These are phyloP conservation scores for Cryptoprocta ferox DNA, from an alignment of 2,797 vertebrate species.

Conservation along the genomic window DNA sequence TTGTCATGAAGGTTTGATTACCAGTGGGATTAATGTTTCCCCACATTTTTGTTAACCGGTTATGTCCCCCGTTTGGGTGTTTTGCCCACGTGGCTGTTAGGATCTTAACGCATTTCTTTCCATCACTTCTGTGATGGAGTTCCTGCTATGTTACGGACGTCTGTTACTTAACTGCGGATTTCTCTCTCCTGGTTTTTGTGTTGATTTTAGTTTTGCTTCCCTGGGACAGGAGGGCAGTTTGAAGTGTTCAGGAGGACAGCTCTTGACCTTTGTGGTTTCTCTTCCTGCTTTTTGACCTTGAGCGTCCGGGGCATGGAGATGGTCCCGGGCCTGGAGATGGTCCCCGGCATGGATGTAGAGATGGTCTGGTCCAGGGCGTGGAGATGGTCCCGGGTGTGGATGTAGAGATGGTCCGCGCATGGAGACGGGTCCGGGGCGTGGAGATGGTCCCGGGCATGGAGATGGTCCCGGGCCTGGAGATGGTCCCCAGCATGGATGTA, in stretches of 20 bases:
- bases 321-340: too few species aligned
- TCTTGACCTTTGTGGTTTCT: not conserved
- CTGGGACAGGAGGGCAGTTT: not conserved
- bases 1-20: not conserved
- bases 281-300: not conserved
- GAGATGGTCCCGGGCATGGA: too few species aligned
- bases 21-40: not conserved
- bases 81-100: rapidly evolving
- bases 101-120: rapidly evolving
- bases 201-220: not conserved
- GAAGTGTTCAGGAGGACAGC: not conserved
- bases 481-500: too few species aligned
- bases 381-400: too few species aligned
- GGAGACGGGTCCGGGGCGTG: too few species aligned
- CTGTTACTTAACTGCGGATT: rapidly evolving
- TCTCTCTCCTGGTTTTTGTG: not conserved
- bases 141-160: rapidly evolving
- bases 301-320: not conserved
- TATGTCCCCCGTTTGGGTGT: not conserved
- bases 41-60: not conserved
- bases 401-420: too few species aligned
- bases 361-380: too few species aligned
- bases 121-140: rapidly evolving
- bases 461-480: not conserved
- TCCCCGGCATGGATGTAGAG: too few species aligned